Base-by-base conservation (phyloP, 2,113 vertebrate genomes). In the Clarias macrocephalus region DNA sequence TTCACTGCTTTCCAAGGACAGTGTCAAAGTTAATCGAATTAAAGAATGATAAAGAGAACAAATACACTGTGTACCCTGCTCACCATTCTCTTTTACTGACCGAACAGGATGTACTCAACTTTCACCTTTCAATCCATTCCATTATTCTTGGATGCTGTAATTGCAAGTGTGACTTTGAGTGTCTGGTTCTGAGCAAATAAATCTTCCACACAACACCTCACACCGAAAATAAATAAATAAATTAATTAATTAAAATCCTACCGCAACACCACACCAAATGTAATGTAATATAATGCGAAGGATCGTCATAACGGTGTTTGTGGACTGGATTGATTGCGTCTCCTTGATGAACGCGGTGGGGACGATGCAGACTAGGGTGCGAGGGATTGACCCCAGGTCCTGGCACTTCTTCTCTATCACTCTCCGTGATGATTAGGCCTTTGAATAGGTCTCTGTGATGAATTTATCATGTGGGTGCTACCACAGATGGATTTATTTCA, bases 381-480 rank as follows among this genome's bases (percentile, higher is more conserved):
- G 10, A 30, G 77, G 82, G 75, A 80, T 91, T 85, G 85, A 91
- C 88, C 84, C 18, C 13, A 70, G 83, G 90, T 86, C 86, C 18
- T 16, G 72, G 9, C 18, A 3, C 30, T 21, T 72, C 18, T 37
- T 37, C 30, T 21, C 30, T 18, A 19, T 10, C 7, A 8, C 30
- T 72, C 18, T 72, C 7, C 18, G 21, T 21, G 68, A 33, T 33
- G 3, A 13, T 66, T 25, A 23, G 65, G 65, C 5, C 57, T 37
- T 72, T 2, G 70, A 73, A 21, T 73, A 48, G 25, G 52, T 52
- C 5, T 76, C 21, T 48, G 1, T 75, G 1, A 2, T 75, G 21
- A 48, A 73, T 23, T 75, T 48, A 1, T 11, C 42, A 52, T 25
- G 11, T 21, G n/a, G 10, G 2, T 56, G 25, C 48, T n/a, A 0